A percentile compares a stretch with the other conserved stretches of the same genome.
Evolutionary conservation across 2,888 invertebrate genomes (phyloP).

Genomic region (Caenorhabditis sinica): DNA sequence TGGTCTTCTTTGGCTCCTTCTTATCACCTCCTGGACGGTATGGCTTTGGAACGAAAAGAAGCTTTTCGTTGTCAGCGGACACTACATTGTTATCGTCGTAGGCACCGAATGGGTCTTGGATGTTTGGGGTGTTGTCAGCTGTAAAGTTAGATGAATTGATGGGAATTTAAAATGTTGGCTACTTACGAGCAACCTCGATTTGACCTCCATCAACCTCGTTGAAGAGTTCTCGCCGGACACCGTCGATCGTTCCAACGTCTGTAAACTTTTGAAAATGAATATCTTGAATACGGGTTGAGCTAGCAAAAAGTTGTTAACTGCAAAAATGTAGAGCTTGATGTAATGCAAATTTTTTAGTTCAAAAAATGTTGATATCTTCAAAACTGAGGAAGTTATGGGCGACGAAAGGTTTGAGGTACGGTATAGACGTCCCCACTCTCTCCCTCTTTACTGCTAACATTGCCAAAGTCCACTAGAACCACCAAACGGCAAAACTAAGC

Average conservation of each 20-base stretch:
- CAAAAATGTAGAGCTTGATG: not conserved
- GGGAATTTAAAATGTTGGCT: too few relatives aligned
- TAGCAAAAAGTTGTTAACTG: not conserved
- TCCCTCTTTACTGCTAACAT: not conserved
- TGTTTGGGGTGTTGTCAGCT: conserved; percentile 68
- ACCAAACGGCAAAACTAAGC: not conserved
- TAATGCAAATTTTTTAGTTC: not conserved
- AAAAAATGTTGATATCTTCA: not conserved
- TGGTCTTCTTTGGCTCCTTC: conserved; percentile 70
- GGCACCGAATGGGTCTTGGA: conserved; percentile 76
- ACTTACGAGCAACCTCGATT: conserved; percentile 62
- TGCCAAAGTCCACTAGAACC: too few relatives aligned
- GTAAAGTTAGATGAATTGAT: conserved; percentile 12
- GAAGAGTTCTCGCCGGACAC: conserved; percentile 75
- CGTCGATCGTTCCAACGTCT: conserved; percentile 78
- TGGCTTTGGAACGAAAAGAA: conserved; percentile 80
- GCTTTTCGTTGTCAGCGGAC: conserved; percentile 76
- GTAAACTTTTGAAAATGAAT: not conserved
- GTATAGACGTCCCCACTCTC: not conserved
- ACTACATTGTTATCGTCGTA: conserved; percentile 80
- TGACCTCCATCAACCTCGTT: conserved; percentile 77
- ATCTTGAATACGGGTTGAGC: not conserved
- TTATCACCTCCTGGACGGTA: conserved; percentile 80
- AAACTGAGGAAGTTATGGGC: not conserved
- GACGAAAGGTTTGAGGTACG: not conserved